These are phyloP conservation scores for Amblyornis subalaris DNA, from an alignment of 2,113 vertebrate species.

Conservation along the genomic window DNA sequence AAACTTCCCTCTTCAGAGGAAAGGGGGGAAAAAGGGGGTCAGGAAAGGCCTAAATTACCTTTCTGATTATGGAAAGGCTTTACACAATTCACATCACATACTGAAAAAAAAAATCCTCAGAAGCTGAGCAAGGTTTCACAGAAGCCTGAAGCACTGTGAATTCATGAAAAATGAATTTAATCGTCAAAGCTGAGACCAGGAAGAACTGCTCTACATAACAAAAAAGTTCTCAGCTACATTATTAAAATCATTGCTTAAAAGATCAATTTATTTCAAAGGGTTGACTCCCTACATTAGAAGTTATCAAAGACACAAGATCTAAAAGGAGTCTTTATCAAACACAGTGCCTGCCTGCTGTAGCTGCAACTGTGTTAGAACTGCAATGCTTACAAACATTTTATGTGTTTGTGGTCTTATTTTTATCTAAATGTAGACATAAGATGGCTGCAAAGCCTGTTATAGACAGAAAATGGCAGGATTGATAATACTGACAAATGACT, in stretches of 20 bases:
- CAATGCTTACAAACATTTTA: not conserved
- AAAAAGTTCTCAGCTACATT: constrained; percentile 59
- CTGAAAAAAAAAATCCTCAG: constrained; percentile 14
- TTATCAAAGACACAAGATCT: constrained; percentile 59
- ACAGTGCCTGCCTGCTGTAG: not conserved
- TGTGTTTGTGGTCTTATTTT: not conserved
- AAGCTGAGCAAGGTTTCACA: constrained; percentile 30
- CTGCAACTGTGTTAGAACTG: not conserved
- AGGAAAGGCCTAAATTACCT: constrained; percentile 31
- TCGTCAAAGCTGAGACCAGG: constrained; percentile 50
- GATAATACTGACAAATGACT: not conserved
- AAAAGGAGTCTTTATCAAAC: not conserved
- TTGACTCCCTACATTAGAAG: not conserved
- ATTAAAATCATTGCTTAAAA: constrained; percentile 60
- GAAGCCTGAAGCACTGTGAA: constrained; percentile 43
- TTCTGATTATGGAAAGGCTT: constrained; percentile 43
- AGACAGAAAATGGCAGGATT: not conserved
- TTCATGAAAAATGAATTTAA: constrained; percentile 70
- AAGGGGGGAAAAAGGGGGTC: not conserved
- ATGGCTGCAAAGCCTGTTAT: not conserved
- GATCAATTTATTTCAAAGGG: constrained; percentile 59
- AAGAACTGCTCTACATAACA: constrained; percentile 62
- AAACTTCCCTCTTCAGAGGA: constrained; percentile 24
- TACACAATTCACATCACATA: constrained; percentile 17
- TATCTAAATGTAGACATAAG: not conserved